These are phyloP conservation scores for Drosophila lini DNA, from an alignment of 1,140 invertebrate genomes.

Conservation along the genomic window DNA sequence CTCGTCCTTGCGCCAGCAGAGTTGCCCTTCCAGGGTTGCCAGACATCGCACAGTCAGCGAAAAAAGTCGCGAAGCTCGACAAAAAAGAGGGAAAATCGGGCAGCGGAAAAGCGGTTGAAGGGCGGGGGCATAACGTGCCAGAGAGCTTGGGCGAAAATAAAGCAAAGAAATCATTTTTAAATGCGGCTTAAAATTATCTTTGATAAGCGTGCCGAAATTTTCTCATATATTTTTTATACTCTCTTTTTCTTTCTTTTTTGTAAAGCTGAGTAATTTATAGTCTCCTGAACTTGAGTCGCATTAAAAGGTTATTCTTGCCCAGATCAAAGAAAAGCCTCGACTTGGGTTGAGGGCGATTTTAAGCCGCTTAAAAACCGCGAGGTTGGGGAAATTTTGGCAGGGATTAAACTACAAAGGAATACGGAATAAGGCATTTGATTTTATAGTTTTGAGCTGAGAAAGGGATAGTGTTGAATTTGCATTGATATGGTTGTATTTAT, in stretches of 20 bases:
- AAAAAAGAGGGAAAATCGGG: slow-evolving; percentile 29
- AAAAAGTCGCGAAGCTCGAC: slow-evolving; percentile 52
- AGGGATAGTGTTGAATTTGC: slow-evolving; percentile 1
- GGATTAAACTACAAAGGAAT: slow-evolving; percentile 12
- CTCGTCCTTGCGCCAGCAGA: neutral
- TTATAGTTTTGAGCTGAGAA: slow-evolving; percentile 8
- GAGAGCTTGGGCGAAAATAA: slow-evolving; percentile 27
- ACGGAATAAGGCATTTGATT: neutral
- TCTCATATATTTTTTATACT: slow-evolving; percentile 29
- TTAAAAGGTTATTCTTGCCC: slow-evolving; percentile 36
- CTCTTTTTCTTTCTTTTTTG: slow-evolving; percentile 3
- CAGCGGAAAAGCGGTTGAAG: neutral
- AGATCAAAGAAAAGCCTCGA: slow-evolving; percentile 36
- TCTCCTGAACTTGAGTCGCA: slow-evolving; percentile 41
- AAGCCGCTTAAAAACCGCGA: slow-evolving; percentile 41
- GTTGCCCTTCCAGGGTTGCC: slow-evolving; percentile 53
- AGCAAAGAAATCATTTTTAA: slow-evolving; percentile 77
- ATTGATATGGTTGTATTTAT: slow-evolving; percentile 2
- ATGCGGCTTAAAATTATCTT: slow-evolving; percentile 79
- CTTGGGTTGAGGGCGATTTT: slow-evolving; percentile 16
- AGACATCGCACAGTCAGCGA: slow-evolving; percentile 74
- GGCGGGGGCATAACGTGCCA: slow-evolving; percentile 7
- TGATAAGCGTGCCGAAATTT: slow-evolving; percentile 74
- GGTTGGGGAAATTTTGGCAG: slow-evolving; percentile 6
- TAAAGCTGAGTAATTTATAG: slow-evolving; percentile 63